Conservation (phyloP, 2,888 invertebrate species). For the Aspidiotus destructor region DNA sequence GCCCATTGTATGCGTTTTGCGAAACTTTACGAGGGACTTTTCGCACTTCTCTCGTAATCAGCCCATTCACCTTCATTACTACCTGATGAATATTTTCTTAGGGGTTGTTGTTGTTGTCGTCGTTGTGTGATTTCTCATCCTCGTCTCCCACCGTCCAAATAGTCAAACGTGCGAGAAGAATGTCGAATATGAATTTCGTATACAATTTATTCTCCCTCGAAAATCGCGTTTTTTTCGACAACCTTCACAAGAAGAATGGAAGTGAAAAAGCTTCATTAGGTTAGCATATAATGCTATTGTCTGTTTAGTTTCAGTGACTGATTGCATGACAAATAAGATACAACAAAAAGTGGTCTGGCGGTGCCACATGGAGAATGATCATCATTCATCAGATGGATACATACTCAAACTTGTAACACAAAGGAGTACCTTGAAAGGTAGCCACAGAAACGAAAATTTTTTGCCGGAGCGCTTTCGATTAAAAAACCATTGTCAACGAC, state of each 20-base stretch:
- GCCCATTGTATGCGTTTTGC: slow-evolving; percentile 2
- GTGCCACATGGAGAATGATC: too few relatives aligned
- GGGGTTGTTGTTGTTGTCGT: neutral
- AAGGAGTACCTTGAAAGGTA: too few relatives aligned
- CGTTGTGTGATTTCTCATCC: neutral
- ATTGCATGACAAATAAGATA: too few relatives aligned
- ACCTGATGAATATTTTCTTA: slow-evolving; percentile 2
- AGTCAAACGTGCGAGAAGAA: neutral
- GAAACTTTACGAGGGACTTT: neutral
- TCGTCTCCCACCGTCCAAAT: neutral
- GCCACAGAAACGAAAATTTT: too few relatives aligned
- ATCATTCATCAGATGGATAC: too few relatives aligned
- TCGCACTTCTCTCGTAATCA: slow-evolving; percentile 1
- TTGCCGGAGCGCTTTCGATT: too few relatives aligned
- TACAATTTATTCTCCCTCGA: neutral
- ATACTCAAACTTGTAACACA: too few relatives aligned
- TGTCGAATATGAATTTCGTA: neutral
- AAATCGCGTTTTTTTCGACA: neutral
- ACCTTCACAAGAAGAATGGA: neutral
- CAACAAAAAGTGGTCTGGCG: too few relatives aligned
- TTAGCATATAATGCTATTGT: too few relatives aligned
- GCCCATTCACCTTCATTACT: neutral
- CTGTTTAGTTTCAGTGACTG: too few relatives aligned
- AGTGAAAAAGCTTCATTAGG: too few relatives aligned
- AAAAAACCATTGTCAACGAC: too few relatives aligned